These are phyloP conservation scores for Rallus crepitans DNA, from an alignment of 2,797 vertebrate genomes.

Conservation along the genomic window DNA sequence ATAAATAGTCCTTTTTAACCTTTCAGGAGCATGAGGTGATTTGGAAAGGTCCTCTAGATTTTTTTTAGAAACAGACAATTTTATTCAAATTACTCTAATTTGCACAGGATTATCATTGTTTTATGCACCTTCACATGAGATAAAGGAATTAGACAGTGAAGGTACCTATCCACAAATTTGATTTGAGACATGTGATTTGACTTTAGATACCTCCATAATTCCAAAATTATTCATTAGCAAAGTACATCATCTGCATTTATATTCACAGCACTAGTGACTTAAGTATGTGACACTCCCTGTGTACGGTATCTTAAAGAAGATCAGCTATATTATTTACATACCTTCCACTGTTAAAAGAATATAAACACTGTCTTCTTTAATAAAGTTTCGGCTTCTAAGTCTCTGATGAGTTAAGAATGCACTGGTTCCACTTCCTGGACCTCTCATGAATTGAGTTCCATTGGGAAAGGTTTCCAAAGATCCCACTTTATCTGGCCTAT, in stretches of 20 bases:
- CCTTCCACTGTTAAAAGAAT: conserved; percentile 91
- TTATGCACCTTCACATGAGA: not conserved
- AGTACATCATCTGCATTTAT: not conserved
- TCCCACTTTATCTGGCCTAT: conserved; percentile 89
- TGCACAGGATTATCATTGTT: not conserved
- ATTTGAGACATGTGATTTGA: not conserved
- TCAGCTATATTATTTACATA: conserved; percentile 60
- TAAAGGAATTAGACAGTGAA: not conserved
- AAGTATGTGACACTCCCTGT: not conserved
- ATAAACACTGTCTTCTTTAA: conserved; percentile 88
- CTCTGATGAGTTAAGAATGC: conserved; percentile 86
- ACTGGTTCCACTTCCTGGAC: conserved; percentile 78
- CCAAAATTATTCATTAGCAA: not conserved
- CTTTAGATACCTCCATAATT: not conserved
- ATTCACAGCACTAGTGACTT: not conserved
- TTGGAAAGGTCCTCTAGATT: not conserved
- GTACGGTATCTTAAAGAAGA: not conserved
- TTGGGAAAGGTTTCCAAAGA: conserved; percentile 70
- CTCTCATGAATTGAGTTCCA: conserved; percentile 83
- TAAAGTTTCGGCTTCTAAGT: conserved; percentile 88
- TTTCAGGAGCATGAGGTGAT: not conserved
- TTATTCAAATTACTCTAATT: not conserved
- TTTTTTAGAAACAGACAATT: not conserved
- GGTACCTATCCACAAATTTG: not conserved
- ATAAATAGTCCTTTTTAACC: not conserved